phyloP scores from a whole-genome alignment of 2,888 invertebrate species.

The Antheraea yamamai region DNA sequence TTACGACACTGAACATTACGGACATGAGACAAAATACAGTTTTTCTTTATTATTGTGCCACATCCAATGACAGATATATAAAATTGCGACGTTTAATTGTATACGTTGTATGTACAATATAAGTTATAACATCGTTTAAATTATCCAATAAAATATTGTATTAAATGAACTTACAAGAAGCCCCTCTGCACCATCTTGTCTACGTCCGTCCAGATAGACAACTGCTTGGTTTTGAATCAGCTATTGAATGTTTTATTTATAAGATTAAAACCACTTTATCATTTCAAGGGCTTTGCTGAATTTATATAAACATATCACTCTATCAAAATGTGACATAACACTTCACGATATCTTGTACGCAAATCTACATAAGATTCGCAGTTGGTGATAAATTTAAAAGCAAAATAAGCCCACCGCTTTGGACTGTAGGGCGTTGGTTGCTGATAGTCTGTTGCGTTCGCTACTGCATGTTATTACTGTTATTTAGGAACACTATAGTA shows the following conservation, averaged over 20 bases:
- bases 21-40: no score
- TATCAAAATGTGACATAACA: neutral
- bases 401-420: neutral
- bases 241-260: conserved; percentile 5
- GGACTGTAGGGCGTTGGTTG: neutral
- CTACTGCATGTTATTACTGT: neutral
- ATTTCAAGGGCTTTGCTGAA: neutral
- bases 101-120: no score
- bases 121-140: no score
- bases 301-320: neutral
- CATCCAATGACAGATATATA: no score
- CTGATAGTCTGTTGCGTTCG: neutral
- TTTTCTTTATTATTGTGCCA: no score
- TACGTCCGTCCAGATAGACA: neutral
- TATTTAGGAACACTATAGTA: neutral
- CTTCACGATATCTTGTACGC: neutral
- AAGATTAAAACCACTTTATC: neutral
- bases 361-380: neutral
- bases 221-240: neutral
- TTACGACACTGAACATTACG: no score
- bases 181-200: neutral
- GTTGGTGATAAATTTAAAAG: neutral
- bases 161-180: neutral
- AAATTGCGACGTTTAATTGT: no score
- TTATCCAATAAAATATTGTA: neutral